A percentile compares a stretch with the other conserved stretches of the same genome.
Conservation (phyloP, 2,113 vertebrate genomes). For the Oncorhynchus clarkii region DNA sequence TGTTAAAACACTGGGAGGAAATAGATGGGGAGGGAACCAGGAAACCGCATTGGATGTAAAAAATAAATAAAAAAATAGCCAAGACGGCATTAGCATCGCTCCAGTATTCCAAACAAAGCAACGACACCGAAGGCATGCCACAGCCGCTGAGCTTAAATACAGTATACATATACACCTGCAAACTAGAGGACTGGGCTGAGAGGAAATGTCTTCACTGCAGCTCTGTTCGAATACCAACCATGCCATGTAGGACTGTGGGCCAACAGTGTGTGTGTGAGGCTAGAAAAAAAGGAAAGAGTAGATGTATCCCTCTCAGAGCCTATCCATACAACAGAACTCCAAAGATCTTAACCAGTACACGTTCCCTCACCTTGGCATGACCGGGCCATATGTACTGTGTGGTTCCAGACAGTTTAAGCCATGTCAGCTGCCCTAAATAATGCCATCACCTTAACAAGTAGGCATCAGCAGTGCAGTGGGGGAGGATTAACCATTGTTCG, state of each 20-base stretch:
- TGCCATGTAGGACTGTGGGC: background rate
- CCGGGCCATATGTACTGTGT: constrained; percentile 31
- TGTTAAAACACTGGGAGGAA: constrained; percentile 34
- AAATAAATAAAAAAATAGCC: constrained; percentile 34
- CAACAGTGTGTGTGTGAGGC: constrained; percentile 3
- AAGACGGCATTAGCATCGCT: too few relatives aligned
- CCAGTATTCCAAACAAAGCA: background rate
- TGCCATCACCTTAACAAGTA: constrained; percentile 56
- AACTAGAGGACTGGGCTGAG: too few relatives aligned
- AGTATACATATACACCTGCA: too few relatives aligned
- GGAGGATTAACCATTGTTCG: constrained; percentile 48
- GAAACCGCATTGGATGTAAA: constrained; percentile 14
- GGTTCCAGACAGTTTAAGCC: constrained; percentile 40
- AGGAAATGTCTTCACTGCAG: background rate
- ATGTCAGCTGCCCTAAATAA: constrained; percentile 56
- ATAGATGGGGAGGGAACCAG: constrained; percentile 26
- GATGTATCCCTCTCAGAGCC: constrained; percentile 8
- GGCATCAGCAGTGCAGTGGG: constrained; percentile 36
- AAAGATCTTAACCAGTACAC: constrained; percentile 6
- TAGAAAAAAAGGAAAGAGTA: constrained; percentile 16
- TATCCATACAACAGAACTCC: too few relatives aligned
- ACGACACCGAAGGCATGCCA: background rate
- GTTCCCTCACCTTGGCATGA: constrained; percentile 45
- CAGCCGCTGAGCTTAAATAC: too few relatives aligned
- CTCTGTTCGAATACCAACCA: background rate